Conservation (phyloP, 1,140 invertebrate species). For the Acarapis woodi region DNA sequence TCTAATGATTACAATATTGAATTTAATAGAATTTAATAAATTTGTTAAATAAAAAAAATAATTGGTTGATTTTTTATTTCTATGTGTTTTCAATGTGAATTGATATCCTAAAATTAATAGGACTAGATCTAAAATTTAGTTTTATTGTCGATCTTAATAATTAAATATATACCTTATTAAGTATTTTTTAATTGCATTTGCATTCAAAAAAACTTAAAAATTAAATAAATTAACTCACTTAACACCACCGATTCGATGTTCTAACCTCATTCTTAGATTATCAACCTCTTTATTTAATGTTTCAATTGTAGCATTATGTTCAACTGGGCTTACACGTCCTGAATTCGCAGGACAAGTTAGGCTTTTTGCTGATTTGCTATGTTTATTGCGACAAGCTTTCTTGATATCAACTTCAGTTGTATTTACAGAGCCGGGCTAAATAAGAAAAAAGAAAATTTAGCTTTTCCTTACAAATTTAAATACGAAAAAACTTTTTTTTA, state of each 20-base stretch:
- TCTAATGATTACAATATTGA: too few species aligned
- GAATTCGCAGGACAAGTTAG: constrained; percentile 16
- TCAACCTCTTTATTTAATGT: constrained; percentile 29
- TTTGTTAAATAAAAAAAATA: too few species aligned
- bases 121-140: too few species aligned
- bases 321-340: constrained; percentile 25
- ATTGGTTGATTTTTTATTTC: too few species aligned
- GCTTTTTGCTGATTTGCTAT: neutral
- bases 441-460: constrained; percentile 5
- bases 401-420: constrained; percentile 94
- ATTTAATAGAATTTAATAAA: too few species aligned
- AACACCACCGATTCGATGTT: constrained; percentile 19
- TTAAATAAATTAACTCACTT: too few species aligned
- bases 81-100: too few species aligned
- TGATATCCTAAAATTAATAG: too few species aligned
- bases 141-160: too few species aligned
- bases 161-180: too few species aligned
- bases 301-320: constrained; percentile 16
- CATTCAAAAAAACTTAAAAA: too few species aligned
- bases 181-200: too few species aligned
- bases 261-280: constrained; percentile 39
- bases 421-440: constrained; percentile 83
- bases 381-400: constrained; percentile 44
- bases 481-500: neutral
- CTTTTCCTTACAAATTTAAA: neutral